Base-by-base conservation (phyloP, 2,797 vertebrate genomes). In the Morelia viridis region DNA sequence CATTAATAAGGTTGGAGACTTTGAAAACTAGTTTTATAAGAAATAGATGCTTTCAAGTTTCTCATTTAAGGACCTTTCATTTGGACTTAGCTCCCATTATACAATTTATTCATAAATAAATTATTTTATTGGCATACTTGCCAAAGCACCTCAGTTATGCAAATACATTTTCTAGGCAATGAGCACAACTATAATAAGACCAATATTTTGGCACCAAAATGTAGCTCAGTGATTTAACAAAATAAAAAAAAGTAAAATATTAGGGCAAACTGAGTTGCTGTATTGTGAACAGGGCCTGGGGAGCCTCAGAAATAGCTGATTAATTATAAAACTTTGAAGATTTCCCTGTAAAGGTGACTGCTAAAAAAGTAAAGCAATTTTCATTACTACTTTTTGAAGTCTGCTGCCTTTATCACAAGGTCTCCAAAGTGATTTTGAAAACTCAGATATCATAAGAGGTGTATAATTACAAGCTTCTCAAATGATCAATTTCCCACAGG, bases 351-450 rank as follows among this genome's bases (percentile, higher is more conserved):
- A 89, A 95, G 93, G 71, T 90, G 19, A 60, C 13, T 92, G 71
- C 92, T 96, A 93, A 93, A 94, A 89, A 94, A 50, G 35, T 57
- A 91, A 92, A 88, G 0, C n/a, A 35, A 92, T 87, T 85, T 93
- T 46, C 35, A 68, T n/a, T 57, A 76, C 56, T 94, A 90, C 93
- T 92, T 92, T 87, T 24, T 93, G 88, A 93, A 95, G 80, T 61
- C 89, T 94, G 91, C 88, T 95, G 92, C 91, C 28, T 84, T 91
- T 46, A 89, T 22, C 41, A 22, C 80, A 94, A 90, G 88, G 58
- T 92, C 90, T 92, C 64, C 46, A 68, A 19, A 85, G 88, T 50
- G 24, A 60, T 58, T 85, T 71, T 91, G 76, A 83, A 88, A 94
- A 19, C 71, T 86, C 53, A 0, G 0, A 1, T 1, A 83, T 4